These are phyloP conservation scores for Lates calcarifer DNA, from an alignment of 2,113 vertebrate species.

Conservation along the genomic window DNA sequence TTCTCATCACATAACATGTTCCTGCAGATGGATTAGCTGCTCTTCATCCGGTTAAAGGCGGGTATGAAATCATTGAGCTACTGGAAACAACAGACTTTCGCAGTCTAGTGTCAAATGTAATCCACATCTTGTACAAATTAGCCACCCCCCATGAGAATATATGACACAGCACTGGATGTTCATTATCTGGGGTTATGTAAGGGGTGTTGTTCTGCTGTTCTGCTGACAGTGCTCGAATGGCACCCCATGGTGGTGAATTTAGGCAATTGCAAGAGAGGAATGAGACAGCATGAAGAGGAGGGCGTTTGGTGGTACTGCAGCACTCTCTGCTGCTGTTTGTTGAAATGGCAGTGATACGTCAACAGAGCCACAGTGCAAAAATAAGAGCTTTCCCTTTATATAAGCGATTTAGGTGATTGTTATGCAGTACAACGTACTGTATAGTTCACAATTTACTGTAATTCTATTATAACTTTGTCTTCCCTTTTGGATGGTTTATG, in stretches of 20 bases:
- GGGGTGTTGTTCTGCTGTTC: conserved; percentile 8
- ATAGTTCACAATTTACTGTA: neutral
- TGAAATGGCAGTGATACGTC: conserved; percentile 40
- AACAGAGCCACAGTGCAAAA: neutral
- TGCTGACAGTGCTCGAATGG: neutral
- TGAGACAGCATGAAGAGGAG: neutral
- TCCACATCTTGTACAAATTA: conserved; percentile 50
- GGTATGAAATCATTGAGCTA: conserved; percentile 30
- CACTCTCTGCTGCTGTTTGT: conserved; percentile 67
- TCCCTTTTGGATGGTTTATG: neutral
- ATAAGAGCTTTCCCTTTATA: neutral
- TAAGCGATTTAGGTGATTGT: neutral
- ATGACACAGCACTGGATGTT: conserved; percentile 52
- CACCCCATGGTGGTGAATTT: conserved; percentile 53
- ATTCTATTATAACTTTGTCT: neutral
- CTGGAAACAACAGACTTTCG: conserved; percentile 23
- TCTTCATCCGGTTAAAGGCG: conserved; percentile 27
- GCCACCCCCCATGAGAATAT: conserved; percentile 30
- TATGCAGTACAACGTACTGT: neutral
- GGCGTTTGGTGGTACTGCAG: conserved; percentile 57
- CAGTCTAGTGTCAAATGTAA: conserved; percentile 43
- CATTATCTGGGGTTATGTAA: conserved; percentile 48
- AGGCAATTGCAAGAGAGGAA: neutral
- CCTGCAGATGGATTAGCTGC: conserved; percentile 19
- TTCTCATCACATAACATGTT: conserved; percentile 11